phyloP scores from a whole-genome alignment of 2,888 invertebrate genomes.

The Sepioteuthis lessoniana region DNA sequence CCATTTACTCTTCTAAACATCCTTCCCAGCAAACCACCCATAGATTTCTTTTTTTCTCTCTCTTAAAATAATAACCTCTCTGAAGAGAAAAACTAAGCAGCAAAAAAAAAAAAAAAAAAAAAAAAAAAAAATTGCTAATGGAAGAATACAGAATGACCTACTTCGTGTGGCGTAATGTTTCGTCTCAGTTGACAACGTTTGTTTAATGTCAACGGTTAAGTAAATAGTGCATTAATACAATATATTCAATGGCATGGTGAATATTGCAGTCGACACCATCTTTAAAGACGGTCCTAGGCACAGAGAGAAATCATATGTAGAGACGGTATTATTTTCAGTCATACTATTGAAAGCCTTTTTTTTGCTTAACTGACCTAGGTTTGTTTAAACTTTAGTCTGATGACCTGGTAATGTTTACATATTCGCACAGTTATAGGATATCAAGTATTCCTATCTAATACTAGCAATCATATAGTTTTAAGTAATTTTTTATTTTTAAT shows the following conservation, averaged over 20 bases:
- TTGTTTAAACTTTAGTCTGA: background rate
- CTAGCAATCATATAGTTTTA: too few species aligned
- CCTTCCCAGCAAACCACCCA: too few species aligned
- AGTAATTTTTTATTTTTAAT: too few species aligned
- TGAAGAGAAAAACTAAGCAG: background rate
- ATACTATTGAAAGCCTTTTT: background rate
- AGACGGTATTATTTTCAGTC: background rate
- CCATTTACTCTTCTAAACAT: background rate
- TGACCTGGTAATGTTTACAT: background rate
- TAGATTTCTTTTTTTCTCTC: background rate
- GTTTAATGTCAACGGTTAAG: background rate
- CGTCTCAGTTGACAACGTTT: background rate
- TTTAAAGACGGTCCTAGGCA: background rate
- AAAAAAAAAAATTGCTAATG: background rate
- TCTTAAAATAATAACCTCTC: background rate
- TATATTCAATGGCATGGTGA: background rate
- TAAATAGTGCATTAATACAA: background rate
- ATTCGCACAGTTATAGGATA: too few species aligned
- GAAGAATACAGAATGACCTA: background rate
- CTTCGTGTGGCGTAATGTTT: background rate
- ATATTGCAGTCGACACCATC: background rate
- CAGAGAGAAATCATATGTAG: background rate
- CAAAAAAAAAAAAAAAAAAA: background rate
- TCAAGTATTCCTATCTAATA: too few species aligned
- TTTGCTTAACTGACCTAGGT: background rate